Base-by-base conservation (phyloP, 2,888 invertebrate genomes). In the Unio pictorum region DNA sequence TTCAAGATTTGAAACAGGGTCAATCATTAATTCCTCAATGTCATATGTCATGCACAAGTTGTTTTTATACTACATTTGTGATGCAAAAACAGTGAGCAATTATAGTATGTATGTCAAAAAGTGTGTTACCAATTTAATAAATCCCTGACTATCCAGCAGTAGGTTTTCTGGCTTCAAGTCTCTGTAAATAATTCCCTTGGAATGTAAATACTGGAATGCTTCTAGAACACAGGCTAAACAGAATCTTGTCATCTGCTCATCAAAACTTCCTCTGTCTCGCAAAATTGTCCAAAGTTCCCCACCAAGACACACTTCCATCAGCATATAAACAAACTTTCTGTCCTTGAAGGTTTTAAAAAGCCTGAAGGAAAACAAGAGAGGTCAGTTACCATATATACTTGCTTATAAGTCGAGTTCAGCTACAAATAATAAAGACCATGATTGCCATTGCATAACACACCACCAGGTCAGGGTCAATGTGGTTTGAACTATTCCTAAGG, bases 131-230 rank as follows among this genome's bases (percentile, higher is more conserved):
- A 99, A 91, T 91, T 99, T 99, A 67, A 99, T 96, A 90, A 98
- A 99, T 62, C 99, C 98, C 87, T 94, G 94, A 75, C 94, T 93
- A 89, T 98, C 98, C 67, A 99, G 92, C 69, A 99, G 92, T 81
- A 99, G 93, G 91, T 99, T 99, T 91, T 99, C 99, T 17, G 97
- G 89, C 95, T 98, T 90, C 72, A 92, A 87, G 86, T 93, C 92
- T 66, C 93, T 86, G 91, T 99, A 99, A 88, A 99, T 99, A 83
- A 99, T 98, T 89, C 97, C 97, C 80, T 97, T 93, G 82, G 96
- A 95, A 91, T 99, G 99, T 75, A 99, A 92, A 91, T 98, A 99
- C 88, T 98, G 96, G 91, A 99, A 98, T 5, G 99, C 99, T 91
- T 98, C 97, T 54, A 99, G 95, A 18, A 99, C 99, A 90, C 99